Percentiles rank a stretch among this genome's conserved stretches.
phyloP scores from a whole-genome alignment of 2,888 invertebrate species.

The Microdon myrmicae region DNA sequence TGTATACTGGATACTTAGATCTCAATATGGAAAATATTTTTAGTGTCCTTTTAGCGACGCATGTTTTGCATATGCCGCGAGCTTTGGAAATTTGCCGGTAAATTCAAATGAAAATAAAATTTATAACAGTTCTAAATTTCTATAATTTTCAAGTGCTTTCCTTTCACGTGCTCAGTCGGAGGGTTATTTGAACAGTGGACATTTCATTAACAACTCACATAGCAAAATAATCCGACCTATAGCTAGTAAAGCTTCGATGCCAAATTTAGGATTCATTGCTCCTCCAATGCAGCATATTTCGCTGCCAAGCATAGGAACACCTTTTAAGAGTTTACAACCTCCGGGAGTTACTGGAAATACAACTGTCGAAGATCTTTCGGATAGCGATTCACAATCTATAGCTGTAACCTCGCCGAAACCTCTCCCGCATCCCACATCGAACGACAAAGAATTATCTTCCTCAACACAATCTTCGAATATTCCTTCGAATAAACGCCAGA shows the following conservation, averaged over 20 bases:
- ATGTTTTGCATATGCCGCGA: slow-evolving; percentile 78
- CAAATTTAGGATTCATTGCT: slow-evolving; percentile 63
- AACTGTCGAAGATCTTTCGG: slow-evolving; percentile 17
- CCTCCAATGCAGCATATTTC: slow-evolving; percentile 56
- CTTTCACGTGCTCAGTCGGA: slow-evolving; percentile 70
- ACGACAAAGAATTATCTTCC: slow-evolving; percentile 3
- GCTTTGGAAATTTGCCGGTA: slow-evolving; percentile 75
- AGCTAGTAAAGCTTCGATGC: slow-evolving; percentile 66
- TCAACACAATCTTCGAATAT: slow-evolving; percentile 12
- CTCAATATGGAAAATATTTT: slow-evolving; percentile 77
- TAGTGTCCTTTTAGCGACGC: slow-evolving; percentile 76
- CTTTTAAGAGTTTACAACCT: slow-evolving; percentile 54
- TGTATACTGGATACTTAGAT: slow-evolving; percentile 80
- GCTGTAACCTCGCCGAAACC: slow-evolving; percentile 30
- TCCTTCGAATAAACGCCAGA: slow-evolving; percentile 21
- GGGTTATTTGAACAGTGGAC: slow-evolving; percentile 58
- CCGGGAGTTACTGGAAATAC: slow-evolving; percentile 21
- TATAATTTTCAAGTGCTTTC: slow-evolving; percentile 67
- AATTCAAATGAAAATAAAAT: slow-evolving; percentile 7
- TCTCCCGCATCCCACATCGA: slow-evolving; percentile 1
- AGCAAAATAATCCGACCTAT: slow-evolving; percentile 71
- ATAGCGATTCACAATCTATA: slow-evolving; percentile 43
- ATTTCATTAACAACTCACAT: slow-evolving; percentile 30
- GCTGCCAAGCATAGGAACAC: slow-evolving; percentile 55
- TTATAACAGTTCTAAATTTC: slow-evolving; percentile 3